phyloP scores from a whole-genome alignment of 2,888 invertebrate species.

The Aelia acuminata region DNA sequence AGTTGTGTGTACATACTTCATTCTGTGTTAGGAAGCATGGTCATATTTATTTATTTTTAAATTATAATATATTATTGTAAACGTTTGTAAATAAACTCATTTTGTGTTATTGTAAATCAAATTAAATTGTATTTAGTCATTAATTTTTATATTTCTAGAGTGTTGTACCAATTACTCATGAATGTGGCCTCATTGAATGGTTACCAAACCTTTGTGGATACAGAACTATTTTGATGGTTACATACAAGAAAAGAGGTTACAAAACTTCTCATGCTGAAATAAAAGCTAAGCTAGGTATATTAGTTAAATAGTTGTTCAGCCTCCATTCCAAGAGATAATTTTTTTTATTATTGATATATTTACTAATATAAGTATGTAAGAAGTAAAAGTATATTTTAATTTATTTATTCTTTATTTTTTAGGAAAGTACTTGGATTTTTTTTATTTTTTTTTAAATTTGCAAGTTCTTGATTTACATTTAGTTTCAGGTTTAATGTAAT shows the following conservation, averaged over 20 bases:
- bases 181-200: constrained; percentile 97
- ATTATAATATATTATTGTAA: too few relatives aligned
- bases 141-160: constrained; percentile 72
- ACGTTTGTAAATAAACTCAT: too few relatives aligned
- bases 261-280: constrained; percentile 9
- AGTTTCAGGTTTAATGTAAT: too few relatives aligned
- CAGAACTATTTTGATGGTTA: constrained; percentile 77
- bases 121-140: too few relatives aligned
- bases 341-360: too few relatives aligned
- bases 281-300: constrained; percentile 10
- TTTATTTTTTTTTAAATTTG: too few relatives aligned
- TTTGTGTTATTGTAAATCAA: too few relatives aligned
- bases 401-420: background rate
- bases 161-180: constrained; percentile 94
- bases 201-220: constrained; percentile 85
- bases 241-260: constrained; percentile 59
- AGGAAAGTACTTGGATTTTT: background rate
- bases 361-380: background rate
- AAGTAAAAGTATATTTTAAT: background rate
- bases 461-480: too few relatives aligned
- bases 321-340: background rate
- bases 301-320: background rate
- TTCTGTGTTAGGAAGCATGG: too few relatives aligned
- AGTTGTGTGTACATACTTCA: too few relatives aligned
- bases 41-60: too few relatives aligned